Evolutionary conservation across 2,797 vertebrate genomes (phyloP).

Genomic region (Epinephelus coioides): DNA sequence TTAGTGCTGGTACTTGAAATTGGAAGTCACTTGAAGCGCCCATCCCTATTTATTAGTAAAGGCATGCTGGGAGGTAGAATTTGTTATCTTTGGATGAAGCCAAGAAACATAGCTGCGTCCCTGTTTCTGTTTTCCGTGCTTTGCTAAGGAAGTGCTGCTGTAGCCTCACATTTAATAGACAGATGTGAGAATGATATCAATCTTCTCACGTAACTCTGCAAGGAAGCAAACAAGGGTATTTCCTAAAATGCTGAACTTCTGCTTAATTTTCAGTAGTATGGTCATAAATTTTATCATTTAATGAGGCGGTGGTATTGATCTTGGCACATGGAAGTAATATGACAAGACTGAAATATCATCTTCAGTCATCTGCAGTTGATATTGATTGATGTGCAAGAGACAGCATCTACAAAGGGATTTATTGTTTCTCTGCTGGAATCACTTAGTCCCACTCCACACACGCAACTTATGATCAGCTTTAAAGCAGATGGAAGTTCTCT

Average conservation of each 20-base stretch:
- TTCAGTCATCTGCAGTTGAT: constrained; percentile 34
- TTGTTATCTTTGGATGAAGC: not conserved
- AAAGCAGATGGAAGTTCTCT: constrained; percentile 35
- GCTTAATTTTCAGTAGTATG: not conserved
- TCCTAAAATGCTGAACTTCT: not conserved
- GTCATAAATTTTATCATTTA: constrained; percentile 15
- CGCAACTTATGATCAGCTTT: constrained; percentile 25
- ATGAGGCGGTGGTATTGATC: constrained; percentile 12
- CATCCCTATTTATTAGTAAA: too few relatives aligned
- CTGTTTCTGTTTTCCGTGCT: not conserved
- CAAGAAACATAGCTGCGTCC: not conserved
- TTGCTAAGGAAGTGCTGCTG: not conserved
- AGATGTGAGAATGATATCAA: not conserved
- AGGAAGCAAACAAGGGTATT: not conserved
- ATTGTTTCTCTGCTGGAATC: constrained; percentile 50
- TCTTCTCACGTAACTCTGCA: not conserved
- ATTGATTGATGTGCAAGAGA: constrained; percentile 28
- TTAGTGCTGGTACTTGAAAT: too few relatives aligned
- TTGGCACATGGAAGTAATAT: constrained; percentile 14
- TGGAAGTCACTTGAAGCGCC: too few relatives aligned
- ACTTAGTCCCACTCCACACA: constrained; percentile 42
- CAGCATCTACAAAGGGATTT: constrained; percentile 42
- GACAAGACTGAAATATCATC: constrained; percentile 27
- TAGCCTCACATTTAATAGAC: not conserved
- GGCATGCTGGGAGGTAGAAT: too few relatives aligned